Base-by-base conservation (phyloP, 2,888 invertebrate species). In the Philaethria dido region DNA sequence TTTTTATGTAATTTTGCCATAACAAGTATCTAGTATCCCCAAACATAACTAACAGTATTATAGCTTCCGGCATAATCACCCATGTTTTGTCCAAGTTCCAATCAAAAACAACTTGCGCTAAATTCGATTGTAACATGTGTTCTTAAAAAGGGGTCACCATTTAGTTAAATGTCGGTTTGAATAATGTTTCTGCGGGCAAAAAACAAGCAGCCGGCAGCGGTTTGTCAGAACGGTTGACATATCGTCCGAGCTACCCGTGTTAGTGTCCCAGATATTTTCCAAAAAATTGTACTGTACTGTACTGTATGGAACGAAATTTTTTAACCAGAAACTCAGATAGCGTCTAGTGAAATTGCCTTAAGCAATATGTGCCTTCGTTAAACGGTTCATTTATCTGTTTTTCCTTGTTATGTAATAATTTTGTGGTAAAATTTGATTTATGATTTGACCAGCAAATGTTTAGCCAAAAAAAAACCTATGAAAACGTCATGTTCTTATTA, bases 201-300 rank as follows among this genome's bases (percentile, higher is more conserved):
- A 74, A 71, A 69, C 72, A 74, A 78, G 74, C 70, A 73, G 76
- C 77, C 73, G 70, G 71, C 62, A 81, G 78, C 80, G 73, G 79
- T 83, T 80, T 84, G 81, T 86, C 84, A 83, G 74, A 80, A 76
- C 64, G 76, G 69, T 71, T 80, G 81, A 79, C 82, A 78, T 84
- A 82, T 82, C 80, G 78, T 80, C 77, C 57, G 61, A 9, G 66
- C 64, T 62, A 64, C 64, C 66, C 63, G 63, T 55, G 66, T 57
- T 66, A 68, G 66, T 70, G 69, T 63, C 69, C 70, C 62, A 69
- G 69, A 70, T 70, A 64, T 67, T 64, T 47, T 48, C 59, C 33
- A 69, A 68, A 70, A 67, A 71, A 63, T n/a, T n/a, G n/a, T n/a
- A n/a, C n/a, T n/a, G n/a, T n/a, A n/a, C n/a, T n/a, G n/a, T n/a